phyloP scores from a whole-genome alignment of 1,140 invertebrate species.

The Lepidostoma basale region DNA sequence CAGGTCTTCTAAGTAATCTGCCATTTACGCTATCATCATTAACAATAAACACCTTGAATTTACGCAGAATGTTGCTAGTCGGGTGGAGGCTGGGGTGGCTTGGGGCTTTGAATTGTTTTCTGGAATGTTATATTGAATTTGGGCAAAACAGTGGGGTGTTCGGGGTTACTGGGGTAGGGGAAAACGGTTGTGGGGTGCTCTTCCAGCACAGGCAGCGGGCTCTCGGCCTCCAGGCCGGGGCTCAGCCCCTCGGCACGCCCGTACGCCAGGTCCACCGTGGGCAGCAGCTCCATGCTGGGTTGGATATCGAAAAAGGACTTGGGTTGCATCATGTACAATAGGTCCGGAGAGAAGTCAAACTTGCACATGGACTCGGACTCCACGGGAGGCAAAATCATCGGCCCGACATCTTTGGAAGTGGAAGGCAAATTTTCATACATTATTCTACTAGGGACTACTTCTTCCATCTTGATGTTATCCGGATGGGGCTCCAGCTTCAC shows the following conservation, averaged over 20 bases:
- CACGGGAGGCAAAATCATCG: conserved; percentile 24
- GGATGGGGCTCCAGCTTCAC: conserved; percentile 16
- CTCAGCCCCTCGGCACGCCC: conserved; percentile 47
- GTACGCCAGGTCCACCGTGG: conserved; percentile 49
- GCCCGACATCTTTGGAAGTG: conserved; percentile 12
- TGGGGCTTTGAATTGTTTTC: conserved; percentile 55
- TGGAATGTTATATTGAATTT: conserved; percentile 59
- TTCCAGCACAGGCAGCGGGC: neutral
- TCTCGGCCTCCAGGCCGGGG: conserved; percentile 42
- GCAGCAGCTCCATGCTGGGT: conserved; percentile 21
- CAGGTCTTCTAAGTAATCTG: neutral
- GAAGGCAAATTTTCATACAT: conserved; percentile 2
- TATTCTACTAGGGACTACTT: neutral
- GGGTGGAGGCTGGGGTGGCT: conserved; percentile 57
- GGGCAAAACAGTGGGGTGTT: conserved; percentile 51
- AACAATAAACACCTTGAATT: neutral
- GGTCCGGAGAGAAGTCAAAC: neutral
- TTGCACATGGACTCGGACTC: neutral
- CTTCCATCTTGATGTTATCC: conserved; percentile 21
- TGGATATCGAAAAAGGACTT: conserved; percentile 1
- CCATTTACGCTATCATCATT: neutral
- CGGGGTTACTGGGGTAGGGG: no score
- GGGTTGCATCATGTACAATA: conserved; percentile 6
- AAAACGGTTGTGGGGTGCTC: neutral
- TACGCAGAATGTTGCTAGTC: neutral